A percentile compares a stretch with the other conserved stretches of the same genome.
Conservation (phyloP, 2,888 invertebrate genomes). For the Bombyx huttoni region DNA sequence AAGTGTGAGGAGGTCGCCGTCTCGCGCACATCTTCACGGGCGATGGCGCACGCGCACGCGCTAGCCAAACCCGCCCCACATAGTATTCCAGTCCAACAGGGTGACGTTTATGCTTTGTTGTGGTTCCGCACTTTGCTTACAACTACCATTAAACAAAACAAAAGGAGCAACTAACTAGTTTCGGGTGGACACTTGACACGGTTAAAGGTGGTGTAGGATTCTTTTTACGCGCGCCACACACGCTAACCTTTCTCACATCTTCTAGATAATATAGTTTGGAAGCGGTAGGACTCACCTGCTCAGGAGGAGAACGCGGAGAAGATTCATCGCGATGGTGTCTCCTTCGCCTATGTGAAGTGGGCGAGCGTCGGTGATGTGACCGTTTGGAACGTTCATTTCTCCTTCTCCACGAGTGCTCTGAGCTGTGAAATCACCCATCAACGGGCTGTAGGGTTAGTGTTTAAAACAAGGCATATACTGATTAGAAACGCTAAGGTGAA, state of each 20-base stretch:
- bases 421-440: constrained; percentile 77
- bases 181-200: constrained; percentile 55
- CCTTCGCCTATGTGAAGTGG: constrained; percentile 81
- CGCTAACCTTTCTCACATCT: constrained; percentile 30
- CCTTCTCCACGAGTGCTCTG: constrained; percentile 84
- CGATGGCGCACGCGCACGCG: constrained; percentile 66
- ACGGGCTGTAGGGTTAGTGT: constrained; percentile 68
- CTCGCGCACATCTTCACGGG: constrained; percentile 70
- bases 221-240: constrained; percentile 23
- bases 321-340: constrained; percentile 73
- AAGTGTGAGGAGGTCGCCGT: constrained; percentile 69
- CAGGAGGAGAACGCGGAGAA: constrained; percentile 58
- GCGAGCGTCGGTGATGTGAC: constrained; percentile 86
- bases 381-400: constrained; percentile 88
- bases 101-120: constrained; percentile 60
- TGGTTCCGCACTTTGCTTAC: constrained; percentile 58
- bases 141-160: constrained; percentile 17
- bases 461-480: constrained; percentile 26
- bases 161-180: constrained; percentile 34
- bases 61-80: constrained; percentile 64
- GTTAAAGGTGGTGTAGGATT: constrained; percentile 42
- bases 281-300: constrained; percentile 53
- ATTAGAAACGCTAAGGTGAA: constrained; percentile 43
- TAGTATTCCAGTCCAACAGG: constrained; percentile 56
- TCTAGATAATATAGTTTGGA: constrained; percentile 27